Evolutionary conservation across 2,888 invertebrate species (phyloP).

Genomic region (Amaurobius ferox): DNA sequence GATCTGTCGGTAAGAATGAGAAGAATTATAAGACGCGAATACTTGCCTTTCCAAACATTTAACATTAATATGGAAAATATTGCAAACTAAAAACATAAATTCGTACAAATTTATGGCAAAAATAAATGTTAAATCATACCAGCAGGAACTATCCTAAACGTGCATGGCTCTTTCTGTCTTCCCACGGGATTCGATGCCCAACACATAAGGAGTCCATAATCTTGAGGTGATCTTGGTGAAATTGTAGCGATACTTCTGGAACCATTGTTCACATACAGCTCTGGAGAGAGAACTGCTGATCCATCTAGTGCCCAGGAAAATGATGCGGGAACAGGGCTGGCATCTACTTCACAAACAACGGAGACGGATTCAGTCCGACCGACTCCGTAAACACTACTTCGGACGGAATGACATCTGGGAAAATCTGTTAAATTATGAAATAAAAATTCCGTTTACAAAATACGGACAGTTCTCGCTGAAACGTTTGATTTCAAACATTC

Average conservation of each 20-base stretch:
- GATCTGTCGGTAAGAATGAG: too few relatives aligned
- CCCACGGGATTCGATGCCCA: slow-evolving; percentile 66
- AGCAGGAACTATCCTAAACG: slow-evolving; percentile 62
- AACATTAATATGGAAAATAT: too few relatives aligned
- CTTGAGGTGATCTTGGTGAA: slow-evolving; percentile 46
- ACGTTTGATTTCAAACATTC: too few relatives aligned
- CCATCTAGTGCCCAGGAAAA: slow-evolving; percentile 58
- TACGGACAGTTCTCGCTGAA: too few relatives aligned
- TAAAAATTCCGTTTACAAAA: not conserved
- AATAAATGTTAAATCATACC: too few relatives aligned
- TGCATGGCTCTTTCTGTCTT: slow-evolving; percentile 59
- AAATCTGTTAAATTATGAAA: slow-evolving; percentile 31
- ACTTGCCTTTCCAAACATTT: too few relatives aligned
- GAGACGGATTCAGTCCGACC: slow-evolving; percentile 60
- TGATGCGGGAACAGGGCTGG: slow-evolving; percentile 32
- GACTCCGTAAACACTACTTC: slow-evolving; percentile 63
- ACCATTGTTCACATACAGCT: slow-evolving; percentile 45
- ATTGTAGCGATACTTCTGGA: slow-evolving; percentile 54
- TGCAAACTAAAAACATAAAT: too few relatives aligned
- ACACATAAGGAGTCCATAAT: slow-evolving; percentile 61
- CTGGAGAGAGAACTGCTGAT: not conserved
- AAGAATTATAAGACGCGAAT: too few relatives aligned
- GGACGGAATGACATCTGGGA: slow-evolving; percentile 57
- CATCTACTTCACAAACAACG: slow-evolving; percentile 67
- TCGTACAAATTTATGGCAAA: too few relatives aligned